These are phyloP conservation scores for Carpatolechia fugitivella DNA, from an alignment of 2,888 invertebrate species.

Conservation along the genomic window DNA sequence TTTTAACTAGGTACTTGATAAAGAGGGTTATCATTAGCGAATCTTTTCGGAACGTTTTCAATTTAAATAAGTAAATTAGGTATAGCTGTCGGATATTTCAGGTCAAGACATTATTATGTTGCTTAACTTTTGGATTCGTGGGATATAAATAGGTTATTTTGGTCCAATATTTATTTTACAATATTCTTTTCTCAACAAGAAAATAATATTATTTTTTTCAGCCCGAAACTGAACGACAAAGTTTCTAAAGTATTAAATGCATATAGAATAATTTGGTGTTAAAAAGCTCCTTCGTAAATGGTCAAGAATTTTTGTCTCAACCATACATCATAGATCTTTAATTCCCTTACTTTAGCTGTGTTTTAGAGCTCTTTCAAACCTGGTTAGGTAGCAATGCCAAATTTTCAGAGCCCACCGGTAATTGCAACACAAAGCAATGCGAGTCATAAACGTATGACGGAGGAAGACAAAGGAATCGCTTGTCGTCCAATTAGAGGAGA, in stretches of 20 bases:
- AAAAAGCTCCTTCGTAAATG: too few relatives aligned
- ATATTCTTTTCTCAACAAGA: too few relatives aligned
- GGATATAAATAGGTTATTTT: too few relatives aligned
- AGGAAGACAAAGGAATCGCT: slow-evolving; percentile 58
- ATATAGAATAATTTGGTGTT: too few relatives aligned
- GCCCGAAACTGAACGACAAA: too few relatives aligned
- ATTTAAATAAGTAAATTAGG: background rate
- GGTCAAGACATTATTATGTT: background rate
- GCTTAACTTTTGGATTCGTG: too few relatives aligned
- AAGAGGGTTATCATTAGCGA: background rate
- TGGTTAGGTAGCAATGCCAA: slow-evolving; percentile 57
- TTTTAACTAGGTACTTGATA: background rate
- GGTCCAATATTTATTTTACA: too few relatives aligned
- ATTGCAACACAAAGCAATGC: slow-evolving; percentile 69
- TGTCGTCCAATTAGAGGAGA: slow-evolving; percentile 31
- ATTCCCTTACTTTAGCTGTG: background rate
- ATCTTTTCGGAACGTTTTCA: background rate
- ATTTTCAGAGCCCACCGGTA: slow-evolving; percentile 67
- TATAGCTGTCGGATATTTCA: background rate
- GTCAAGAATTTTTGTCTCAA: background rate
- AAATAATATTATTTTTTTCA: too few relatives aligned
- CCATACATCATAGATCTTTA: background rate
- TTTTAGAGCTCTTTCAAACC: background rate
- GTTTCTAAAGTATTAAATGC: too few relatives aligned
- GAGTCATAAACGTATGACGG: slow-evolving; percentile 65